Evolutionary conservation across 2,113 vertebrate species (phyloP), one percentile per base, ranked within the genome.

Genomic region (Talpa occidentalis): DNA sequence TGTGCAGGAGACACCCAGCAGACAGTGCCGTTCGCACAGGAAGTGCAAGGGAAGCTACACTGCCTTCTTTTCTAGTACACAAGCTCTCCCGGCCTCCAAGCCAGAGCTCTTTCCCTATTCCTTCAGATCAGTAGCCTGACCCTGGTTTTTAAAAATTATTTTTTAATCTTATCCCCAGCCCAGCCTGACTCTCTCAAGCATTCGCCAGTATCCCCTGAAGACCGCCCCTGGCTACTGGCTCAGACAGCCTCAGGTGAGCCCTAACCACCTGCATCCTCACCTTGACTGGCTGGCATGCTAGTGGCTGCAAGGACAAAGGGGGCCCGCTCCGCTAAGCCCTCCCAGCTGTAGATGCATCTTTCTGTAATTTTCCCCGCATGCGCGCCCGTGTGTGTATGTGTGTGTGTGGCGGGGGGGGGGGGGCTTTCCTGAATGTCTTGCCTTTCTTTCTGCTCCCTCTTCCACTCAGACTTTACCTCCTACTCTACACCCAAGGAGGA

Each of bases 361-460:
- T 15, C 6, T 40, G 6, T 44, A 9, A 3, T 5, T 19, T 78
- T 32, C 32, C 21, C 30, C 9, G 64, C 78, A n/a, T n/a, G n/a
- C n/a, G n/a, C n/a, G n/a, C n/a, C n/a, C n/a, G n/a, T n/a, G n/a
- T n/a, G n/a, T n/a, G n/a, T n/a, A n/a, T n/a, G n/a, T n/a, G n/a
- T n/a, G n/a, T n/a, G n/a, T n/a, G n/a, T n/a, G n/a, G n/a, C n/a
- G n/a, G n/a, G n/a, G n/a, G n/a, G 67, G 21, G 47, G 28, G 14
- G 10, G 8, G 3, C 8, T 49, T 28, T 40, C 83, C 12, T 14
- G 83, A 92, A 90, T 54, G 30, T 64, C 86, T 81, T 82, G 22
- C 21, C 66, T 78, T 88, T 77, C 88, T 76, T 93, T n/a, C 70
- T 59, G 37, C n/a, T 76, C 69, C 70, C 40, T 67, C 82, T 52